These are phyloP conservation scores for Muricea muricata DNA, from an alignment of 92 coral and sea anemone species.

Conservation along the genomic window DNA sequence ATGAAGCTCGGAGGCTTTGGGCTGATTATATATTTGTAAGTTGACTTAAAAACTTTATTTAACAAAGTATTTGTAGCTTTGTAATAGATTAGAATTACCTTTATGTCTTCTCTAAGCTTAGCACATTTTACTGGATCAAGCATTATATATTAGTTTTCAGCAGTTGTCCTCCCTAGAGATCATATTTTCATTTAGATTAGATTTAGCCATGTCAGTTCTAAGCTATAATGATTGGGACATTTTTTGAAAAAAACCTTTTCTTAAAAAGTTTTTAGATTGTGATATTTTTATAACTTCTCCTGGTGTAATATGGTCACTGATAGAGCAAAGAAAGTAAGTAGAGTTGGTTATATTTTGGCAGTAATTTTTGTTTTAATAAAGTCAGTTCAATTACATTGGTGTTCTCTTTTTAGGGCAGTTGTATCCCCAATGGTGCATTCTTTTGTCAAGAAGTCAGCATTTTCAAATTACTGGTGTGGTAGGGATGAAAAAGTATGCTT, in stretches of 20 bases:
- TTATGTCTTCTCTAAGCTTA: too few species aligned
- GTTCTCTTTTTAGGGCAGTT: slow-evolving; percentile 74
- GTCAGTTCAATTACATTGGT: neutral
- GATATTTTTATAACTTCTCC: slow-evolving; percentile 84
- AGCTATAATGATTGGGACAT: too few species aligned
- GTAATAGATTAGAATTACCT: too few species aligned
- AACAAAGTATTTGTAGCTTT: too few species aligned
- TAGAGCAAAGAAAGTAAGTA: slow-evolving; percentile 92
- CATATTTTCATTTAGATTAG: too few species aligned
- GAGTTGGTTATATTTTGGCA: neutral
- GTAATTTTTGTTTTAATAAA: too few species aligned
- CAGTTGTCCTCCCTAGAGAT: too few species aligned
- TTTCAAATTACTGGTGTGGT: slow-evolving; percentile 87
- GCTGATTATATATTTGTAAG: slow-evolving; percentile 97
- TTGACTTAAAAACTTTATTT: too few species aligned
- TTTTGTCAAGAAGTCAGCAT: slow-evolving; percentile 85
- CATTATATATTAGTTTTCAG: too few species aligned
- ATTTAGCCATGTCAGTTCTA: too few species aligned
- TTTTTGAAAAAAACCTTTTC: neutral
- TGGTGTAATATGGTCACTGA: slow-evolving; percentile 72
- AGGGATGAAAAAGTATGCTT: slow-evolving; percentile 80
- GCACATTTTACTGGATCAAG: too few species aligned
- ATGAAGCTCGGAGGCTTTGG: slow-evolving; percentile 91
- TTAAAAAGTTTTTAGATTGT: slow-evolving; percentile 84
- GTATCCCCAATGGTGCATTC: slow-evolving; percentile 87